Evolutionary conservation across 2,888 invertebrate species (phyloP).

Genomic region (Salticus scenicus): DNA sequence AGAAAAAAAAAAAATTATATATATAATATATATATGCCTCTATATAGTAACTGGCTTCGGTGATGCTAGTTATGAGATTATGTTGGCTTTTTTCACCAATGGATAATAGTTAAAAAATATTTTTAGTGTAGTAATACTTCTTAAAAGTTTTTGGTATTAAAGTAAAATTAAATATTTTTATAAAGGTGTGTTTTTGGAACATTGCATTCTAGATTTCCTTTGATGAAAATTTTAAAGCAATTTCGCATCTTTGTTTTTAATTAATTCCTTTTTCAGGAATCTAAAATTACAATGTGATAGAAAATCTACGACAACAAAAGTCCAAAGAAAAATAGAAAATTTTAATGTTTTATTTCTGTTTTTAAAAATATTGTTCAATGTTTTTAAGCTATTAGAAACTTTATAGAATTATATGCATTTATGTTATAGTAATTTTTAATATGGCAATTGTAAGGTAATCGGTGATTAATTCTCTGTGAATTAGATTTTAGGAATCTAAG

Average conservation of each 20-base stretch:
- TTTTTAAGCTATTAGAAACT: too few relatives aligned
- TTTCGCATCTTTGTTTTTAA: not conserved
- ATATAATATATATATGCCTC: too few relatives aligned
- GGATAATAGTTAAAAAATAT: conserved; percentile 31
- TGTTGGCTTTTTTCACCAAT: conserved; percentile 21
- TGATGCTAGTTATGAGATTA: conserved; percentile 34
- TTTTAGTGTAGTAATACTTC: conserved; percentile 49
- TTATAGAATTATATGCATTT: too few relatives aligned
- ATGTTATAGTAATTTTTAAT: too few relatives aligned
- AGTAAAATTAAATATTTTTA: conserved; percentile 48
- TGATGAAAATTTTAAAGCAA: not conserved
- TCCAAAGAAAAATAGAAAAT: not conserved
- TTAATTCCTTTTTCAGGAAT: not conserved
- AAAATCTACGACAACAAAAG: not conserved
- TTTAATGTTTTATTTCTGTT: not conserved
- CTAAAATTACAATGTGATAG: not conserved
- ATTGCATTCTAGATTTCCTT: not conserved
- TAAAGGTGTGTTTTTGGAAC: conserved; percentile 40
- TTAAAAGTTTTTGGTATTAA: conserved; percentile 33
- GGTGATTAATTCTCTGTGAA: too few relatives aligned
- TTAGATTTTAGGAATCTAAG: too few relatives aligned
- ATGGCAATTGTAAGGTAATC: too few relatives aligned
- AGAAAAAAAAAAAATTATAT: too few relatives aligned
- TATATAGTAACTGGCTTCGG: conserved; percentile 23
- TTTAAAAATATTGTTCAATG: too few relatives aligned